Evolutionary conservation across 2,113 vertebrate species (phyloP).

Genomic region (Lophochroa leadbeateri): DNA sequence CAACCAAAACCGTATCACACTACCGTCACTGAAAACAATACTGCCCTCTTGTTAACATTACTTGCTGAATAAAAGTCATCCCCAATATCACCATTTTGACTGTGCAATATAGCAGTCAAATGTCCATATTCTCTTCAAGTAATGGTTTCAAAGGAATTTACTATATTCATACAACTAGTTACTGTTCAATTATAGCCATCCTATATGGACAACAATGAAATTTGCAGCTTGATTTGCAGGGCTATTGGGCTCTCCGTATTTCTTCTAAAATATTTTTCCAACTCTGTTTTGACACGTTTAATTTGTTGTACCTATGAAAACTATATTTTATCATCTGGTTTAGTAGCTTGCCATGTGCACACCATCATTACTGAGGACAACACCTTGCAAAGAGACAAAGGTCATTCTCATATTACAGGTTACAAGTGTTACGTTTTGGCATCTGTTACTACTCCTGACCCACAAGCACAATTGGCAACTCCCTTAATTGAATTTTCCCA

Average conservation of each 20-base stretch:
- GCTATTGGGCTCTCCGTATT: not conserved
- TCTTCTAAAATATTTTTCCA: not conserved
- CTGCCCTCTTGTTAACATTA: not conserved
- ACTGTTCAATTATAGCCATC: not conserved
- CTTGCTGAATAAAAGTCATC: not conserved
- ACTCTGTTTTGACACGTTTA: not conserved
- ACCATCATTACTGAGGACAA: not conserved
- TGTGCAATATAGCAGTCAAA: not conserved
- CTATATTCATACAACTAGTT: not conserved
- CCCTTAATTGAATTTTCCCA: not conserved
- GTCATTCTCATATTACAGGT: not conserved
- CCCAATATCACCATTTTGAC: not conserved
- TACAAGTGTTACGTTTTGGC: not conserved
- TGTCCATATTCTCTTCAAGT: not conserved
- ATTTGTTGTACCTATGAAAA: not conserved
- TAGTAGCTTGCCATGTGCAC: not conserved
- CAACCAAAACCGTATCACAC: not conserved
- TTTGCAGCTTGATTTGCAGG: not conserved
- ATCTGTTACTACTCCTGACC: not conserved
- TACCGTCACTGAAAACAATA: not conserved
- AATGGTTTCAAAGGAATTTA: not conserved
- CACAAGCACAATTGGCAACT: not conserved
- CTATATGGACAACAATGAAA: not conserved
- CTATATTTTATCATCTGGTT: not conserved
- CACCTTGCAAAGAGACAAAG: not conserved